Base-by-base conservation (phyloP, 2,113 vertebrate species). In the Otus sunia region DNA sequence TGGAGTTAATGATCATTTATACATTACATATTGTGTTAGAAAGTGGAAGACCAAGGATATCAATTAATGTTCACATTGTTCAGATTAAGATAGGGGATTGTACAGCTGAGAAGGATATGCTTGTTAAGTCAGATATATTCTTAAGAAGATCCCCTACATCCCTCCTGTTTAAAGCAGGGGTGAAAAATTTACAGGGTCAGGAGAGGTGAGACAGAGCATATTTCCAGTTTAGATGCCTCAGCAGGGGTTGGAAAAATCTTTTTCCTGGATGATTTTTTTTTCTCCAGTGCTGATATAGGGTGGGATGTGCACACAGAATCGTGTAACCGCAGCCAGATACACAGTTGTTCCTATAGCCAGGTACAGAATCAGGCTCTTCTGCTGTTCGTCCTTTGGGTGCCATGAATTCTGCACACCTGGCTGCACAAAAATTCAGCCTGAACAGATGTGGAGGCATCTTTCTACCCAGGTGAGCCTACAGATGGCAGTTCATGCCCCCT, bases 91-190 rank as follows among this genome's bases (percentile, higher is more conserved):
- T 1, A 1, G 30, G 29, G 37, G 67, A 83, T 66, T 94, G 39
- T 72, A 47, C 11, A 36, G 6, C 21, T 64, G 52, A 94, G 89
- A 82, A 92, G 86, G 80, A 75, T 87, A 52, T 74, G 29, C 75
- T 69, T 86, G 39, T 59, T 80, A 77, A 94, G 0, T 39, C 67
- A 74, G 59, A 53, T 20, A 47, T 19, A 67, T 30, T 74, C 47
- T 85, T 87, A 81, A 87, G 92, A 88, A 80, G 69, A 96, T 87
- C n/a, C 14, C 12, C 43, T 81, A 81, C n/a, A 87, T 89, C 66
- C 66, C 94, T 96, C 94, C 80, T 90, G 39, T 90, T 83, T 79
- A 95, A 90, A 92, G 27, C 14, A 64, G 36, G 10, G 20, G 20
- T 82, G 69, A 92, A 94, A 71, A 60, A 91, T 52, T 62, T 78